Evolutionary conservation across 2,888 invertebrate genomes (phyloP).

Genomic region (Drosophila anomalata): DNA sequence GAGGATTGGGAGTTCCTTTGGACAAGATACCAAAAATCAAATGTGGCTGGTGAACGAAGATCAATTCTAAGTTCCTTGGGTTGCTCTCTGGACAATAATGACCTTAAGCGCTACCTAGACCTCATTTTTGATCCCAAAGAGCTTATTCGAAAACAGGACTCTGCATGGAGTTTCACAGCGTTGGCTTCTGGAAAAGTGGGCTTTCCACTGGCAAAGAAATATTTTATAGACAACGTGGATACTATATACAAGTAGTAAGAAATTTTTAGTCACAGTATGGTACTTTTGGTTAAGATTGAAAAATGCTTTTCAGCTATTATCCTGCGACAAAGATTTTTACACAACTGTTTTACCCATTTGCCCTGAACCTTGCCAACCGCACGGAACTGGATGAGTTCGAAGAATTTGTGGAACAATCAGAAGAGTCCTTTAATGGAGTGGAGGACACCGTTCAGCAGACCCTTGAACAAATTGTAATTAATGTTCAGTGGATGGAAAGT

Average conservation of each 20-base stretch:
- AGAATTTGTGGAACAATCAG: conserved; percentile 85
- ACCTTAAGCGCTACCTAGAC: conserved; percentile 86
- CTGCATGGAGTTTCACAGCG: conserved; percentile 85
- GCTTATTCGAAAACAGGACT: conserved; percentile 88
- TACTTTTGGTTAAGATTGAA: not conserved
- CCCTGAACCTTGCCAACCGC: conserved; percentile 84
- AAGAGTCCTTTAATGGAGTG: conserved; percentile 87
- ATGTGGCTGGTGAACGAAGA: conserved; percentile 88
- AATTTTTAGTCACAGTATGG: not conserved
- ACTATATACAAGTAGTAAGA: conserved; percentile 12
- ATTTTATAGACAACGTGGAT: conserved; percentile 87
- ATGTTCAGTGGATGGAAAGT: conserved; percentile 89
- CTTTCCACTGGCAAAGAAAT: conserved; percentile 88
- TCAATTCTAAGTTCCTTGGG: conserved; percentile 88
- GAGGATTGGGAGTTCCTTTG: conserved; percentile 91
- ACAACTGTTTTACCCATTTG: conserved; percentile 83
- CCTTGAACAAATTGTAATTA: conserved; percentile 89
- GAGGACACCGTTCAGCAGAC: conserved; percentile 89
- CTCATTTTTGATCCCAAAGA: conserved; percentile 86
- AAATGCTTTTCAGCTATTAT: conserved; percentile 81
- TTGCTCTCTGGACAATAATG: conserved; percentile 85
- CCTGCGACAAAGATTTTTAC: conserved; percentile 84
- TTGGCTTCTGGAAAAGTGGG: conserved; percentile 88
- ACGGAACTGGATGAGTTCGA: conserved; percentile 84
- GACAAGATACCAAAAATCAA: conserved; percentile 87